A percentile compares a stretch with the other conserved stretches of the same genome.
Conservation (phyloP, 2,888 invertebrate species). For the Archips crataeganus region DNA sequence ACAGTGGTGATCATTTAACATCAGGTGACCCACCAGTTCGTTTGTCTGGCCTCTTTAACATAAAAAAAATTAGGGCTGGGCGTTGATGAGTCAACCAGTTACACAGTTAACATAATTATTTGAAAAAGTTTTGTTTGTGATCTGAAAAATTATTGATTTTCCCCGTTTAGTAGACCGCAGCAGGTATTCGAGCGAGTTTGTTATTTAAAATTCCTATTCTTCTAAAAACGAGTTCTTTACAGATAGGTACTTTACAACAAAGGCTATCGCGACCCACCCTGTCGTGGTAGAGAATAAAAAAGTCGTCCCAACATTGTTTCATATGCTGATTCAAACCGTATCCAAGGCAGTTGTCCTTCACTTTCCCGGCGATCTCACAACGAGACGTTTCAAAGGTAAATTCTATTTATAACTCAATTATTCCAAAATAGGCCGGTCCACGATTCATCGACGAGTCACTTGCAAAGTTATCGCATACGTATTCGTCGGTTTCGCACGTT, state of each 20-base stretch:
- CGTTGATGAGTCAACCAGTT: no score
- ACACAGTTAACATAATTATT: no score
- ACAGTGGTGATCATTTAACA: no score
- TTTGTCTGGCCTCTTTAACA: no score
- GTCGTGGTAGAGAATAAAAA: not conserved
- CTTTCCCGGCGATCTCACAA: slow-evolving; percentile 9
- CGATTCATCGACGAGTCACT: slow-evolving; percentile 25
- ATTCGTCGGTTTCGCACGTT: slow-evolving; percentile 29
- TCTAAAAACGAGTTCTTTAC: not conserved
- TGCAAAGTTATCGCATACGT: slow-evolving; percentile 26
- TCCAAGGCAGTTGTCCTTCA: slow-evolving; percentile 24
- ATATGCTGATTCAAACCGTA: not conserved
- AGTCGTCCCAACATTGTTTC: not conserved
- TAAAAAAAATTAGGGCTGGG: no score
- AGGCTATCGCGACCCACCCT: not conserved
- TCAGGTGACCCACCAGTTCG: no score
- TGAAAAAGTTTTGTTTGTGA: no score
- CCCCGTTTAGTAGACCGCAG: no score
- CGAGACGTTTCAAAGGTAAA: slow-evolving; percentile 23
- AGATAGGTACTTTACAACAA: not conserved
- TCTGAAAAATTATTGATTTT: no score
- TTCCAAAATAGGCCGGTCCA: slow-evolving; percentile 4
- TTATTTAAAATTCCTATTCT: no score
- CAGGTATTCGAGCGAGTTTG: no score
- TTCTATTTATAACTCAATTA: slow-evolving; percentile 29